A percentile compares a stretch with the other conserved stretches of the same genome.
Evolutionary conservation across 2,797 vertebrate species (phyloP).

Genomic region (Silurus lanzhouensis): DNA sequence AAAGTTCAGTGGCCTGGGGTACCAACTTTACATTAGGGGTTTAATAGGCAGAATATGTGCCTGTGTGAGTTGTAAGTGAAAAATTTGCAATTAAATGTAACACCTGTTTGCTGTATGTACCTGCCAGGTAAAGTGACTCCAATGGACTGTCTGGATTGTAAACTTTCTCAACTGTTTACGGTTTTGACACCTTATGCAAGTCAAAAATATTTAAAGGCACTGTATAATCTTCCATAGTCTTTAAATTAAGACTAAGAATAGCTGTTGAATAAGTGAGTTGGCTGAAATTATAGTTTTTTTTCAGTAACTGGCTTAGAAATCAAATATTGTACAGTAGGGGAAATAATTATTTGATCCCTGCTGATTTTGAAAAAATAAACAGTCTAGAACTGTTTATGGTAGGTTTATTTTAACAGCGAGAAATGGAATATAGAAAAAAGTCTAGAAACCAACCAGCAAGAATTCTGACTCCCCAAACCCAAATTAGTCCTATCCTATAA

Average conservation of each 20-base stretch:
- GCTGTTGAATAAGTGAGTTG: neutral
- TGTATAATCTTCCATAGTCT: neutral
- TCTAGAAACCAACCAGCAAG: too few species aligned
- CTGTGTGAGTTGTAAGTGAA: neutral
- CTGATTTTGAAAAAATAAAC: too few species aligned
- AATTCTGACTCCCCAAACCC: too few species aligned
- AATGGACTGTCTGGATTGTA: neutral
- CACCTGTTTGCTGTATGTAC: constrained; percentile 23
- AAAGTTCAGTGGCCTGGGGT: neutral
- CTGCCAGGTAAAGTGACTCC: constrained; percentile 3
- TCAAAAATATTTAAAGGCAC: neutral
- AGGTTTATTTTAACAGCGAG: too few species aligned
- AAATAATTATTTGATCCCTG: too few species aligned
- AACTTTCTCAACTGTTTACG: neutral
- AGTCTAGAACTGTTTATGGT: too few species aligned
- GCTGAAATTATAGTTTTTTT: neutral
- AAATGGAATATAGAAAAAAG: too few species aligned
- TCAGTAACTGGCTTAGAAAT: neutral
- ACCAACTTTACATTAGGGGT: neutral
- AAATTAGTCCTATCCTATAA: too few species aligned
- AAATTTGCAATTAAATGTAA: constrained; percentile 4
- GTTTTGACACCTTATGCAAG: neutral
- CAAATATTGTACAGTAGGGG: neutral
- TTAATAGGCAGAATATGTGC: neutral
- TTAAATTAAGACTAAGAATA: neutral